Evolutionary conservation across 2,888 invertebrate genomes (phyloP), one percentile per base, ranked within the genome.

Genomic region (Metalampra italica): DNA sequence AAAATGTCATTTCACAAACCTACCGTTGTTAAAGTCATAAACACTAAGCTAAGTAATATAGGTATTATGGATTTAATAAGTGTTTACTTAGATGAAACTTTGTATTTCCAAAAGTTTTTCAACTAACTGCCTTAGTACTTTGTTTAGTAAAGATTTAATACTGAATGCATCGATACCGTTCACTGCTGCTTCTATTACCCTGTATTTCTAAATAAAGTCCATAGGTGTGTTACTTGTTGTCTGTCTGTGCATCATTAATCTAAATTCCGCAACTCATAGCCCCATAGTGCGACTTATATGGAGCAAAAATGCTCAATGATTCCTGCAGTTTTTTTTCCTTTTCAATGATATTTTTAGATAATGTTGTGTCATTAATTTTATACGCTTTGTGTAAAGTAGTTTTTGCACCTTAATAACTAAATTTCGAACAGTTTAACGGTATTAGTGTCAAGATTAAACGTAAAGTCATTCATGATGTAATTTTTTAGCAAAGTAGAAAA

Each of bases 161-260:
- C 22, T 22, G 22, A 22, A 22, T 22, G 22, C 22, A 22, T 22
- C 5, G 22, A 3, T 3, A 22, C 22, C 22, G 22, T 22, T 22
- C 22, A 2, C 22, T 22, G 22, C 5, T 22, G 5, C 2, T 22
- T 3, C 22, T 2, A 22, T 22, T 22, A 3, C 3, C 22, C 5
- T 3, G 22, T 3, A 22, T 22, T 22, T 22, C 22, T 2, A 22
- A 3, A 5, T 22, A 22, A 22, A 22, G 5, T 22, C 22, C 22
- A 22, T 22, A 22, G 22, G 22, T 22, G 5, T 2, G 22, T 22
- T 3, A 32, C 46, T 36, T 41, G n/a, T 43, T 29, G 46, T 52
- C 50, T 51, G 54, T 46, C 49, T 44, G 48, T 38, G 41, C 43
- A 72, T 76, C 82, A 82, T 84, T 75, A 77, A 83, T 84, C 78